A percentile compares a stretch with the other conserved stretches of the same genome.
These are phyloP conservation scores for Zophobas atratus DNA, from an alignment of 1,140 invertebrate species.

Conservation along the genomic window DNA sequence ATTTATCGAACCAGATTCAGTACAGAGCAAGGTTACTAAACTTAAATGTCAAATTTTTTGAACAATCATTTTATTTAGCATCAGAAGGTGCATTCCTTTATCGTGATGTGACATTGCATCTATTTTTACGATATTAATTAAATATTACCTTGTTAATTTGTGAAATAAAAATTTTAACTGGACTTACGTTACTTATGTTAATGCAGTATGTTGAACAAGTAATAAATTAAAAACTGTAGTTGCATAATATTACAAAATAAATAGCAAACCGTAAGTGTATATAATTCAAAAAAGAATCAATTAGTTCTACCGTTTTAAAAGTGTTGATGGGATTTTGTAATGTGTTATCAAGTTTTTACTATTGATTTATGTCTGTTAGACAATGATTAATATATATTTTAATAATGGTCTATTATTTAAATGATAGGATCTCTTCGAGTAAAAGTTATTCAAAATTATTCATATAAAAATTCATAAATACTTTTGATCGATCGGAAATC, in stretches of 20 bases:
- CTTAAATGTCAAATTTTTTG: constrained; percentile 32
- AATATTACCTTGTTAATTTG: neutral
- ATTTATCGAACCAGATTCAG: constrained; percentile 26
- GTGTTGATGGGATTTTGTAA: too few relatives aligned
- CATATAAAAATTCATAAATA: too few relatives aligned
- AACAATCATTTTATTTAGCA: constrained; percentile 19
- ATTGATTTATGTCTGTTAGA: too few relatives aligned
- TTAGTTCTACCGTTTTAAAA: too few relatives aligned
- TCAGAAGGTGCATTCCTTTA: constrained; percentile 32
- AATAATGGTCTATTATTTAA: too few relatives aligned
- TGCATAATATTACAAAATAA: neutral
- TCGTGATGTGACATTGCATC: constrained; percentile 4
- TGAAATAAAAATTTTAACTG: neutral
- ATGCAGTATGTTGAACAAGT: neutral
- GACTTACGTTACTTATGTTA: neutral
- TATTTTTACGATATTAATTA: constrained; percentile 5
- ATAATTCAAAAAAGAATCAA: too few relatives aligned
- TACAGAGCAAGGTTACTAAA: constrained; percentile 44
- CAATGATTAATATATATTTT: too few relatives aligned
- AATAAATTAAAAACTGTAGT: neutral
- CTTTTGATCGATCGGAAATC: too few relatives aligned
- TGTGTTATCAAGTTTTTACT: too few relatives aligned
- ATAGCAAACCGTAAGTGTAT: too few relatives aligned
- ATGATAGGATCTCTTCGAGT: too few relatives aligned
- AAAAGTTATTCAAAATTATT: too few relatives aligned